Evolutionary conservation across 2,888 invertebrate genomes (phyloP), one percentile per base, ranked within the genome.

Genomic region (Arrhopalites spinosus): DNA sequence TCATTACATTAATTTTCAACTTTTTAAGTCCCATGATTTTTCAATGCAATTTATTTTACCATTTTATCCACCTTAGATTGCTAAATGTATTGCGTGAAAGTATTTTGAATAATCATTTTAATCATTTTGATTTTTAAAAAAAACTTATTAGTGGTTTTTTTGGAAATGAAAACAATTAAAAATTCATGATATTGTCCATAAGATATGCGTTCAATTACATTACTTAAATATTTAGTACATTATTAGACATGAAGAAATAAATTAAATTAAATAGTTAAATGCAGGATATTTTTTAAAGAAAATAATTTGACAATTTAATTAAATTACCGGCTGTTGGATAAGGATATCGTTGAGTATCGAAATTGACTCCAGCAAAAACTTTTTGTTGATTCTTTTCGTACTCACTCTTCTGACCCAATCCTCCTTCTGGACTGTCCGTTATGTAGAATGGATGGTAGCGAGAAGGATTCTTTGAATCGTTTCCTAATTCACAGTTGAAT

Each of bases 381-480:
- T 88, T 88, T 84, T 94, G 92, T 78, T 89, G 89, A 80, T 88
- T 87, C 82, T 91, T 91, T 56, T 94, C 90, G 0, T 88, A 87
- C 66, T 89, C 90, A 20, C 87, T 88, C 85, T 93, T 93, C 85
- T 94, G 94, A 0, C 92, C 93, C 84, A 90, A 93, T 0, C 95
- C 96, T 30, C 96, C 96, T 85, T 94, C 93, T 0, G 89, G 87
- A 1, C 92, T 94, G 85, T 92, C 92, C 53, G 94, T 94, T 83
- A 96, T 95, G 87, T 96, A 96, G 85, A 96, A 91, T 15, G 96
- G 96, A 87, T 96, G 95, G 86, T 93, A 96, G 88, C 90, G 91
- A 23, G 93, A 93, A 0, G 93, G 92, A 85, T 93, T 92, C 36
- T 91, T 89, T 71, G 90, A 88, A 84, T 95, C 92, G 81, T 91